These are phyloP conservation scores for Maniola hyperantus DNA, from an alignment of 2,888 invertebrate genomes.

Conservation along the genomic window DNA sequence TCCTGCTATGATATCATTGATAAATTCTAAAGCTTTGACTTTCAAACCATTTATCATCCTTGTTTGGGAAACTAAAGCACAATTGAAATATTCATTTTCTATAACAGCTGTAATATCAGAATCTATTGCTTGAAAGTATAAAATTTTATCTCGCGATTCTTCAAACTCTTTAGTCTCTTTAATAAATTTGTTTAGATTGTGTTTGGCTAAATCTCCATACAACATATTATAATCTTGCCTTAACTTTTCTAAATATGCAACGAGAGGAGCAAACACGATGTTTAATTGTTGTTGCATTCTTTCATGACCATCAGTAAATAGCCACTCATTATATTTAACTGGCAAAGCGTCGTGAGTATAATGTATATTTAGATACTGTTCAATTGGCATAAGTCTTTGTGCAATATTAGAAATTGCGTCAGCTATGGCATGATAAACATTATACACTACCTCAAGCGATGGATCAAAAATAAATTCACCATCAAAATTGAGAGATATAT, in stretches of 20 bases:
- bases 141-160: conserved; percentile 83
- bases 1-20: conserved; percentile 84
- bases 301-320: conserved; percentile 75
- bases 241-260: conserved; percentile 78
- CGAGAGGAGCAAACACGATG: conserved; percentile 80
- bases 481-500: conserved; percentile 81
- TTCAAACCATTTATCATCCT: conserved; percentile 85
- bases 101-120: conserved; percentile 84
- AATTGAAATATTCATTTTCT: conserved; percentile 86
- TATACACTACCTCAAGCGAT: conserved; percentile 79
- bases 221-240: conserved; percentile 82
- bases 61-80: conserved; percentile 84
- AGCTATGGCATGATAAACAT: conserved; percentile 82
- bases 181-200: conserved; percentile 73
- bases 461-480: conserved; percentile 83
- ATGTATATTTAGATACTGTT: conserved; percentile 70
- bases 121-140: conserved; percentile 83
- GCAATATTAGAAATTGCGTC: conserved; percentile 80
- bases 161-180: conserved; percentile 80
- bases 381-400: conserved; percentile 83
- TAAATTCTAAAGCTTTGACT: conserved; percentile 80
- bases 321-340: conserved; percentile 83
- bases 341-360: conserved; percentile 77
- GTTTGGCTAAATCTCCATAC: conserved; percentile 76
- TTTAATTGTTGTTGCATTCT: conserved; percentile 78